These are phyloP conservation scores for Pagrus major DNA, from an alignment of 2,113 vertebrate species.

Conservation along the genomic window DNA sequence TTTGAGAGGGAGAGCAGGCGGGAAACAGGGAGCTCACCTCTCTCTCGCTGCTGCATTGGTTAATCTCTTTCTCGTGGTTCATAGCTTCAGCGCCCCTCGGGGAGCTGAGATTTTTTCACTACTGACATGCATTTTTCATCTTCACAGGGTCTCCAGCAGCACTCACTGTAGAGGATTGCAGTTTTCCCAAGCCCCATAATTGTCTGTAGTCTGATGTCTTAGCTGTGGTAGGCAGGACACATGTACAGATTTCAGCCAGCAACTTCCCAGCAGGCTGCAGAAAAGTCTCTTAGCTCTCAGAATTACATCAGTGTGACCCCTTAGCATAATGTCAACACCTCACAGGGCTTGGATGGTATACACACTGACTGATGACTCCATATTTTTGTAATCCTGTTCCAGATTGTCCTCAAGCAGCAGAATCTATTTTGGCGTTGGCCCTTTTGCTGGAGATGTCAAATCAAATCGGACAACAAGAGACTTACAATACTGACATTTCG, in stretches of 20 bases:
- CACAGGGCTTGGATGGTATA: not conserved
- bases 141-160: slow-evolving; percentile 62
- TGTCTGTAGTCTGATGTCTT: slow-evolving; percentile 76
- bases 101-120: slow-evolving; percentile 73
- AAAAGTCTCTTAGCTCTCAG: slow-evolving; percentile 16
- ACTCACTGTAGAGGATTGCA: slow-evolving; percentile 74
- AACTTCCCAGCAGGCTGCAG: slow-evolving; percentile 11
- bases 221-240: slow-evolving; percentile 70
- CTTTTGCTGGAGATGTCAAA: not conserved
- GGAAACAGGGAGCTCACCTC: slow-evolving; percentile 33
- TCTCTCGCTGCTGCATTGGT: slow-evolving; percentile 54
- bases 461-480: slow-evolving; percentile 25
- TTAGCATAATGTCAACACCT: slow-evolving; percentile 26
- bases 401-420: not conserved
- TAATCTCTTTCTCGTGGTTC: slow-evolving; percentile 72
- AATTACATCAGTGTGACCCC: slow-evolving; percentile 31
- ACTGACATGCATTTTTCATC: slow-evolving; percentile 79
- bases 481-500: slow-evolving; percentile 1
- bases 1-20: not conserved
- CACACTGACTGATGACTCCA: slow-evolving; percentile 23
- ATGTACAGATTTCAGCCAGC: slow-evolving; percentile 48
- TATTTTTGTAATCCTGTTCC: slow-evolving; percentile 10
- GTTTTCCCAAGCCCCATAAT: slow-evolving; percentile 60
- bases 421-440: slow-evolving; percentile 26
- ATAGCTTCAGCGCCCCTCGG: slow-evolving; percentile 61